Percentiles rank a stretch among this genome's conserved stretches.
phyloP scores from a whole-genome alignment of 2,113 vertebrate genomes.

The Eulacestoma nigropectus region DNA sequence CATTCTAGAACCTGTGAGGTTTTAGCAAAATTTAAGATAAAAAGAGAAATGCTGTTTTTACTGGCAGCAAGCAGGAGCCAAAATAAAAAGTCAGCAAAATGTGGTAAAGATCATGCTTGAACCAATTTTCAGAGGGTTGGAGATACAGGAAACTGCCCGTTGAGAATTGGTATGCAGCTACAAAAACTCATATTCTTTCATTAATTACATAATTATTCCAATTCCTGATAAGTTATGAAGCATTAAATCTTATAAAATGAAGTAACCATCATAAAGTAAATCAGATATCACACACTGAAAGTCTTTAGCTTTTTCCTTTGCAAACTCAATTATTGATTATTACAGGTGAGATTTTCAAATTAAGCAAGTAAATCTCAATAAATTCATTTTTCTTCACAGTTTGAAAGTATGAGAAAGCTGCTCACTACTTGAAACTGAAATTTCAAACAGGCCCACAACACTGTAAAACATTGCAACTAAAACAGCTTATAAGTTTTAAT shows the following conservation, averaged over 20 bases:
- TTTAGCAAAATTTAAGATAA: neutral
- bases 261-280: neutral
- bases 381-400: neutral
- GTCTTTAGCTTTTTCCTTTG: neutral
- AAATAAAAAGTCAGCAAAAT: neutral
- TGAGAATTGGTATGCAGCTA: neutral
- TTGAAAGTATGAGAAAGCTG: neutral
- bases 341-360: neutral
- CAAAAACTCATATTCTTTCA: neutral
- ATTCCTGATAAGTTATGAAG: neutral
- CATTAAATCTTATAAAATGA: neutral
- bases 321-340: neutral
- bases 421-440: neutral
- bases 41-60: neutral
- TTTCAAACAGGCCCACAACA: neutral
- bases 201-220: neutral
- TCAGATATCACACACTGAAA: neutral
- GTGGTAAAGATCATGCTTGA: neutral
- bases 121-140: neutral
- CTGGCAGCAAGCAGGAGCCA: neutral
- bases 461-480: neutral
- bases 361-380: neutral
- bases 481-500: neutral
- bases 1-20: neutral
- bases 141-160: neutral